phyloP scores from a whole-genome alignment of 2,797 vertebrate species.

The Mus spretus region DNA sequence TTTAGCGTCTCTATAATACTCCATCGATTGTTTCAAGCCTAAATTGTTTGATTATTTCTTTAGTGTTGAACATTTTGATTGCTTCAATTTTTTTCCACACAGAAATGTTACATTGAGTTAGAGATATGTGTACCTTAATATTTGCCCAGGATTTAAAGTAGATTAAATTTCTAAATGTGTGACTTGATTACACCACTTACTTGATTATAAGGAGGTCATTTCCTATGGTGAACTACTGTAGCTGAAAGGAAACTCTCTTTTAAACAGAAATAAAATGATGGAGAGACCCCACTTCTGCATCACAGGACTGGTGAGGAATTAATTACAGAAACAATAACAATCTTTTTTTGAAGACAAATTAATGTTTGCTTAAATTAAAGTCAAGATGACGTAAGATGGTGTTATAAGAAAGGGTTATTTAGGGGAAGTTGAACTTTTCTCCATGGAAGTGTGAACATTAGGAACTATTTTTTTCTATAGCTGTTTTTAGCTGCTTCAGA shows the following conservation, averaged over 20 bases:
- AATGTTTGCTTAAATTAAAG: slow-evolving; percentile 26
- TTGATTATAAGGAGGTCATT: slow-evolving; percentile 36
- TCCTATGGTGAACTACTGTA: slow-evolving; percentile 41
- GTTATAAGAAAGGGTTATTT: neutral
- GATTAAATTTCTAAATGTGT: slow-evolving; percentile 61
- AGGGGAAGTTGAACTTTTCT: slow-evolving; percentile 50
- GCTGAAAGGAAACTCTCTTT: slow-evolving; percentile 28
- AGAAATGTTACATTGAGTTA: slow-evolving; percentile 1
- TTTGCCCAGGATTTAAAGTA: slow-evolving; percentile 45
- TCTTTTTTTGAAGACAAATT: slow-evolving; percentile 46
- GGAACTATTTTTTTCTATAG: neutral
- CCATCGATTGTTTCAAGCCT: slow-evolving; percentile 17
- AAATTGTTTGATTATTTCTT: slow-evolving; percentile 31
- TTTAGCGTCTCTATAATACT: slow-evolving; percentile 39
- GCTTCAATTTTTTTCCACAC: neutral
- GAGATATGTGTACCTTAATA: slow-evolving; percentile 42
- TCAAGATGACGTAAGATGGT: slow-evolving; percentile 1
- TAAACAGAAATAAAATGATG: slow-evolving; percentile 14
- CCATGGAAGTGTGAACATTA: neutral
- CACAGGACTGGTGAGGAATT: slow-evolving; percentile 9
- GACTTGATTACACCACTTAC: neutral
- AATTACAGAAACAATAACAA: slow-evolving; percentile 26
- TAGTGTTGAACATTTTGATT: slow-evolving; percentile 2
- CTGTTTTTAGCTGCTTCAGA: neutral
- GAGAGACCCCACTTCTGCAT: neutral